phyloP scores from a whole-genome alignment of 1,140 invertebrate genomes.

The Chymomyza costata region DNA sequence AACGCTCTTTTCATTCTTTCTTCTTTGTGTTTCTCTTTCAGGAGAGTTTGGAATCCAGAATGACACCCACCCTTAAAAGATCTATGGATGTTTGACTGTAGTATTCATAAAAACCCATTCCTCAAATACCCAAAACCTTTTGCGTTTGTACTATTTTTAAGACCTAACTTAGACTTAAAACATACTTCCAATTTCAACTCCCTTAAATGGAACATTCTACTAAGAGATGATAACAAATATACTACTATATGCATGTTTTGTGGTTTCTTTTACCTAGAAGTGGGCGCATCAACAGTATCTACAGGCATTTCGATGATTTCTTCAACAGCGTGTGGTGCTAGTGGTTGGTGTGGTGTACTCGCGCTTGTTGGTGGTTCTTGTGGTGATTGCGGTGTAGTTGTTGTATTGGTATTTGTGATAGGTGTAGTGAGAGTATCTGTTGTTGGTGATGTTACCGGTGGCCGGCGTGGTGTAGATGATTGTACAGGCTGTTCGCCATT shows the following conservation, averaged over 20 bases:
- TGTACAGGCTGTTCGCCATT: slow-evolving; percentile 42
- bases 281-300: slow-evolving; percentile 66
- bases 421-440: slow-evolving; percentile 38
- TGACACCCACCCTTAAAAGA: no score
- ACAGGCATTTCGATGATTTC: slow-evolving; percentile 64
- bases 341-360: slow-evolving; percentile 34
- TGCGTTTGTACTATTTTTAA: no score
- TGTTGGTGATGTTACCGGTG: slow-evolving; percentile 20
- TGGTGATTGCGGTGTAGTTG: slow-evolving; percentile 65
- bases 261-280: slow-evolving; percentile 58
- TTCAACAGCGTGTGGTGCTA: slow-evolving; percentile 44
- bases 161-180: no score
- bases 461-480: slow-evolving; percentile 57
- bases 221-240: no score
- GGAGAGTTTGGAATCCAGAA: no score
- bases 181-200: no score
- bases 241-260: not conserved
- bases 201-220: no score
- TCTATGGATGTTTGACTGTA: no score
- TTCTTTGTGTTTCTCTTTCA: no score
- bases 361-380: slow-evolving; percentile 50
- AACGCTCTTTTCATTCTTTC: no score
- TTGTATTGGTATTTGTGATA: slow-evolving; percentile 43
- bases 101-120: no score
- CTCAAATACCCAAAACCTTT: no score